Conservation (phyloP, 2,888 invertebrate genomes). For the Caenorhabditis angaria region DNA sequence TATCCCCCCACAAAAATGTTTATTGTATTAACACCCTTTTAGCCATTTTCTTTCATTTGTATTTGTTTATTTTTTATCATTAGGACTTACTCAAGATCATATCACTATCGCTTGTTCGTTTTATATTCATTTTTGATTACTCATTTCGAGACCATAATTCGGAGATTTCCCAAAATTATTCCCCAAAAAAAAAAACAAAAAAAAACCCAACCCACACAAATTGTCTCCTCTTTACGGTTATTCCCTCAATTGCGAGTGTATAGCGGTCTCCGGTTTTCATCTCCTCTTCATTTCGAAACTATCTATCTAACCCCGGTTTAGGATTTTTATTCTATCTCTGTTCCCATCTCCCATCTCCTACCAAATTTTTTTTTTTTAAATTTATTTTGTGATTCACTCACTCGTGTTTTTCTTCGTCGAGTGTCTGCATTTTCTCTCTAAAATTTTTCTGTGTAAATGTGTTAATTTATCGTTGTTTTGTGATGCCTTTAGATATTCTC, state of each 20-base stretch:
- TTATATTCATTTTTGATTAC: conserved; percentile 5
- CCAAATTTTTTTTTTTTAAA: not conserved
- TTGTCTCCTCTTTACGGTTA: conserved; percentile 26
- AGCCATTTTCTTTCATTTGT: conserved; percentile 5
- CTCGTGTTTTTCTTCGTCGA: not conserved
- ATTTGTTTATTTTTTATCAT: not conserved
- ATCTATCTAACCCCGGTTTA: conserved; percentile 11
- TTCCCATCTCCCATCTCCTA: conserved; percentile 23
- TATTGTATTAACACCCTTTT: conserved; percentile 12
- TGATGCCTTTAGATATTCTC: not conserved
- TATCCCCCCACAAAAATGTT: conserved; percentile 14
- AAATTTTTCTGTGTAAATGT: not conserved
- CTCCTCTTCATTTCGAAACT: conserved; percentile 6
- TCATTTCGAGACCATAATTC: conserved; percentile 23
- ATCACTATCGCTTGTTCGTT: conserved; percentile 35
- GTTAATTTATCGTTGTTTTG: not conserved
- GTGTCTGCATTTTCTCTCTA: not conserved
- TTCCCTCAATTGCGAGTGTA: conserved; percentile 26
- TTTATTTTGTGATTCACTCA: not conserved
- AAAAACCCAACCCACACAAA: not conserved
- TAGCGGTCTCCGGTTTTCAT: conserved; percentile 44
- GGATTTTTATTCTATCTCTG: conserved; percentile 24
- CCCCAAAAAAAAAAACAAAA: not conserved
- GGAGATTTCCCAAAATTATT: conserved; percentile 11
- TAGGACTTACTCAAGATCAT: conserved; percentile 38